These are phyloP conservation scores for Molossus alvarezi DNA, from an alignment of 2,797 vertebrate genomes.

Conservation along the genomic window DNA sequence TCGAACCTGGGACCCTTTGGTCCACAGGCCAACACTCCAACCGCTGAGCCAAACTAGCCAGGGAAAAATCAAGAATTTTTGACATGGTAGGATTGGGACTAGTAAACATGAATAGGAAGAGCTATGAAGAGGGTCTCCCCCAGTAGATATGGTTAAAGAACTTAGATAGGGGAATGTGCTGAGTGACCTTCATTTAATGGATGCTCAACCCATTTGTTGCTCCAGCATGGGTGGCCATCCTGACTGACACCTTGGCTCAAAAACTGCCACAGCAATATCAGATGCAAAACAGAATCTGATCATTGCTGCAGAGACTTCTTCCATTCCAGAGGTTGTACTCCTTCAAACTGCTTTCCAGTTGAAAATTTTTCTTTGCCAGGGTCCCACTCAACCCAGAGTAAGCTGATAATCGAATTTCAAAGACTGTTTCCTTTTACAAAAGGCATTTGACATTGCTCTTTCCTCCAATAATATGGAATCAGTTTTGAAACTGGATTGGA, in stretches of 20 bases:
- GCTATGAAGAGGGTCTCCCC: neutral
- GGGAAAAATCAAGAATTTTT: conserved; percentile 32
- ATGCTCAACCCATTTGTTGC: neutral
- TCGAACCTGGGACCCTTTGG: too few species aligned
- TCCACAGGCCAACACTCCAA: too few species aligned
- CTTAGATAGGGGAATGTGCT: neutral
- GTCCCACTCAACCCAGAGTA: neutral
- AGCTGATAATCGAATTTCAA: neutral
- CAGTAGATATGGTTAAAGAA: neutral
- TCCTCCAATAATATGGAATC: neutral
- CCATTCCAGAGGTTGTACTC: rapidly evolving
- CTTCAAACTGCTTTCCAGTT: neutral
- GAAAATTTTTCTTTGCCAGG: neutral
- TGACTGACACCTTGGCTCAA: neutral
- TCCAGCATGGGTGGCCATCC: neutral
- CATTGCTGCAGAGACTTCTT: neutral
- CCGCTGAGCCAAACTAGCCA: too few species aligned
- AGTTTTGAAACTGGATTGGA: conserved; percentile 7
- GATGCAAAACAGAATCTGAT: neutral
- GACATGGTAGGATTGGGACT: neutral
- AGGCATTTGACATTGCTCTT: neutral
- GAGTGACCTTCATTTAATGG: neutral
- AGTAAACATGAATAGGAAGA: neutral
- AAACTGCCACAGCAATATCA: neutral
- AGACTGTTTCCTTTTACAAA: conserved; percentile 40